A percentile compares a stretch with the other conserved stretches of the same genome.
Conservation (phyloP, 2,113 vertebrate species). For the Embiotoca jacksoni region DNA sequence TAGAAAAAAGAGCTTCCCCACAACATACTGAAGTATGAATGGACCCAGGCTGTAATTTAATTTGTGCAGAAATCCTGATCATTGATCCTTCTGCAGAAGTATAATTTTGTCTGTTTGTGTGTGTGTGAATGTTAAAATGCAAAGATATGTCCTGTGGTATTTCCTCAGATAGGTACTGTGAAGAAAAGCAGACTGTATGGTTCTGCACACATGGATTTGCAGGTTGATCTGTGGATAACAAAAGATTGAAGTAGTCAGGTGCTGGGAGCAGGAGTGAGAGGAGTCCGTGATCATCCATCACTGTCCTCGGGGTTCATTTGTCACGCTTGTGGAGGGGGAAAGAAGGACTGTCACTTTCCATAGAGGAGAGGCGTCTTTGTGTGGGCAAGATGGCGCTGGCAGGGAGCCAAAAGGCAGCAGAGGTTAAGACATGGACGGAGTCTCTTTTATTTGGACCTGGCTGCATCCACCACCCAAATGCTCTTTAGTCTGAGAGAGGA, state of each 20-base stretch:
- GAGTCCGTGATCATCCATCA: slow-evolving; percentile 61
- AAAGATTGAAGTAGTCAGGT: slow-evolving; percentile 28
- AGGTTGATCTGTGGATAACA: slow-evolving; percentile 14
- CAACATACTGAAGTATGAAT: background rate
- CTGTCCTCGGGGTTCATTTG: slow-evolving; percentile 56
- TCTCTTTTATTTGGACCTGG: slow-evolving; percentile 38
- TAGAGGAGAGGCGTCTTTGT: slow-evolving; percentile 29
- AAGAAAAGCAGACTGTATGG: background rate
- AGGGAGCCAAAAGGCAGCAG: slow-evolving; percentile 35
- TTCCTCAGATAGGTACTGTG: slow-evolving; percentile 6
- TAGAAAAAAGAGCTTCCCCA: slow-evolving; percentile 2
- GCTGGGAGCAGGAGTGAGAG: slow-evolving; percentile 27
- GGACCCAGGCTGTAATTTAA: slow-evolving; percentile 5
- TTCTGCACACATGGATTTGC: slow-evolving; percentile 28
- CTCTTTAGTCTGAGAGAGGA: slow-evolving; percentile 43
- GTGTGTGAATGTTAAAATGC: background rate
- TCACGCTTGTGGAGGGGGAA: slow-evolving; percentile 54
- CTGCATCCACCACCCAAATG: slow-evolving; percentile 33
- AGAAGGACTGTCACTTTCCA: slow-evolving; percentile 52
- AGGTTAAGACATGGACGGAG: slow-evolving; percentile 48
- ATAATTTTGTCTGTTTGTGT: slow-evolving; percentile 4
- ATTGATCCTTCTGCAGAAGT: slow-evolving; percentile 24
- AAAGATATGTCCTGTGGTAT: background rate
- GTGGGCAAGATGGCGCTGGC: background rate
- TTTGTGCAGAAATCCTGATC: slow-evolving; percentile 16